Evolutionary conservation across 2,113 vertebrate genomes (phyloP).

Genomic region (Calyptomena viridis): DNA sequence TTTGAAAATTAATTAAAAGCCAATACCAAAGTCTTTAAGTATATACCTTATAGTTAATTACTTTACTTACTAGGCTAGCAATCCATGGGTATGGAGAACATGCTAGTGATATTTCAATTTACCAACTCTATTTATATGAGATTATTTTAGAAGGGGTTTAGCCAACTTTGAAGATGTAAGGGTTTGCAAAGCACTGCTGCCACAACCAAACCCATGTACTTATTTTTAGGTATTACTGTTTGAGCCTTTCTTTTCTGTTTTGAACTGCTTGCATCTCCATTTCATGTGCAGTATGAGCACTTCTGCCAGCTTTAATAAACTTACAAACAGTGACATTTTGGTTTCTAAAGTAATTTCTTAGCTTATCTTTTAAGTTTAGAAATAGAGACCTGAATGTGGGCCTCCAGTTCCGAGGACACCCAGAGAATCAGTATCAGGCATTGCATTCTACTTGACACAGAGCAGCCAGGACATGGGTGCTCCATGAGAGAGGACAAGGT

Average conservation of each 20-base stretch:
- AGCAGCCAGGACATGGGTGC: fast-evolving
- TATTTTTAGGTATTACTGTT: neutral
- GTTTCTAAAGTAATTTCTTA: neutral
- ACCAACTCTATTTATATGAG: neutral
- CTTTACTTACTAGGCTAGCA: neutral
- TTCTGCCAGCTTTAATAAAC: neutral
- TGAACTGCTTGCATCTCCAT: neutral
- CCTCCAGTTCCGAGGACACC: neutral
- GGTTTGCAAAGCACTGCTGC: neutral
- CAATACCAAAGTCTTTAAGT: too few species aligned
- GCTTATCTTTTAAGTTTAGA: neutral
- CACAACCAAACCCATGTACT: neutral
- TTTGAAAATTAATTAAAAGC: too few species aligned
- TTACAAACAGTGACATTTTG: neutral
- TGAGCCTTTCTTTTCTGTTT: neutral
- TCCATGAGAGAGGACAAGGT: neutral
- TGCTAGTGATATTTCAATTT: neutral
- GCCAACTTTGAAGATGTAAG: neutral
- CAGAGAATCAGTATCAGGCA: neutral
- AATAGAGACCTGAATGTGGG: neutral
- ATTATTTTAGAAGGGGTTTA: neutral
- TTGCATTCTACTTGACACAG: neutral
- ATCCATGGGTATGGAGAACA: neutral
- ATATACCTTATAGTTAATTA: too few species aligned
- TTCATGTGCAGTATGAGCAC: neutral